These are phyloP conservation scores for Ophioderma brevispina DNA, from an alignment of 35 echinoderm and acorn worm genomes.

Conservation along the genomic window DNA sequence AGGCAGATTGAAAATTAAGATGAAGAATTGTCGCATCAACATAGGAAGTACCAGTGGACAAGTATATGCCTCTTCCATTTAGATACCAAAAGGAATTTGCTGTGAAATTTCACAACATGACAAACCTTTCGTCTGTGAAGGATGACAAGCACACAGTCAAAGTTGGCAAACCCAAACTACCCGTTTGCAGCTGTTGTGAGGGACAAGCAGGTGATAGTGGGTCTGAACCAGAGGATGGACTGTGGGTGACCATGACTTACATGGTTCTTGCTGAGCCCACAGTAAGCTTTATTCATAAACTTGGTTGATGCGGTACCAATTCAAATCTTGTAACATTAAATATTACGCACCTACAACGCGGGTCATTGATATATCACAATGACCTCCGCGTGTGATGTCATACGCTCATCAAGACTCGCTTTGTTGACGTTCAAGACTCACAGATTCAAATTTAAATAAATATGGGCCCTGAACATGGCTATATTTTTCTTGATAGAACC, in stretches of 20 bases:
- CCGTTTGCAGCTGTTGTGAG: slow-evolving; percentile 60
- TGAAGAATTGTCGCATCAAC: slow-evolving; percentile 13
- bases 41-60: slow-evolving; percentile 43
- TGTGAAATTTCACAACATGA: slow-evolving; percentile 6
- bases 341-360: no score
- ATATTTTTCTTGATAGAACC: no score
- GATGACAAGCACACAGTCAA: slow-evolving; percentile 56
- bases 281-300: neutral
- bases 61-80: slow-evolving; percentile 59
- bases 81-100: slow-evolving; percentile 50
- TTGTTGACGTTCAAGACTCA: no score
- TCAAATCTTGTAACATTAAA: no score
- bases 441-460: no score
- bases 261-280: slow-evolving; percentile 21
- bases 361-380: no score
- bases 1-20: slow-evolving; percentile 41
- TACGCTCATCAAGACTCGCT: no score
- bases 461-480: no score
- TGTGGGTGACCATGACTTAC: slow-evolving; percentile 49
- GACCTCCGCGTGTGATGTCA: no score
- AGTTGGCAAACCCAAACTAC: slow-evolving; percentile 39
- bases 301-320: no score
- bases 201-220: slow-evolving; percentile 40
- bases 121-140: slow-evolving; percentile 47
- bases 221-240: slow-evolving; percentile 22